Conservation (phyloP, 2,113 vertebrate genomes). For the Eulemur rufifrons region DNA sequence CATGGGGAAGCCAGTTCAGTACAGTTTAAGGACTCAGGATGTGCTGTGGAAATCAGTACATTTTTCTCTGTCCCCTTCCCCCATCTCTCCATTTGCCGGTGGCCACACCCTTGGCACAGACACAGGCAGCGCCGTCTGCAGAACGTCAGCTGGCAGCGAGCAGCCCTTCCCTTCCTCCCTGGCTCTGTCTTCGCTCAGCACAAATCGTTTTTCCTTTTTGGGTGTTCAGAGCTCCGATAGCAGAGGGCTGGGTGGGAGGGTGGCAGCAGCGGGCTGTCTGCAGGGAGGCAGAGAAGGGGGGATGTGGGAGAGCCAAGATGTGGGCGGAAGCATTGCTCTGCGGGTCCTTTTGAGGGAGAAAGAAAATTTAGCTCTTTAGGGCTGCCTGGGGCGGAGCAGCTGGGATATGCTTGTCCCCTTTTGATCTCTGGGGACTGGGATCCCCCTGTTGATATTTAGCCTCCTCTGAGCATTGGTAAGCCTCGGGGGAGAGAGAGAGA, state of each 20-base stretch:
- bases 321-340: constrained; percentile 23
- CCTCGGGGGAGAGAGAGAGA: background rate
- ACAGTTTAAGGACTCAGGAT: background rate
- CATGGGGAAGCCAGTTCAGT: background rate
- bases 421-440: background rate
- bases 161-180: constrained; percentile 70
- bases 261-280: constrained; percentile 33
- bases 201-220: constrained; percentile 73
- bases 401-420: background rate
- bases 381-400: background rate
- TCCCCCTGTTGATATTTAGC: background rate
- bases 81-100: background rate
- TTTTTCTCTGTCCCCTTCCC: background rate
- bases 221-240: constrained; percentile 65
- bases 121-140: constrained; percentile 36
- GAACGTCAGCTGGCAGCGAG: constrained; percentile 59
- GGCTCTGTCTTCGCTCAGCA: constrained; percentile 63
- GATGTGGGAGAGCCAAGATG: background rate
- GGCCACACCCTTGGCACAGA: constrained; percentile 62
- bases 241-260: constrained; percentile 65
- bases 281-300: background rate
- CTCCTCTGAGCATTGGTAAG: background rate
- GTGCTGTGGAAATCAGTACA: background rate
- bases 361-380: constrained; percentile 36
- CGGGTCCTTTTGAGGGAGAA: constrained; percentile 51